phyloP scores from a whole-genome alignment of 2,888 invertebrate genomes.

The Sthenelais limicola region DNA sequence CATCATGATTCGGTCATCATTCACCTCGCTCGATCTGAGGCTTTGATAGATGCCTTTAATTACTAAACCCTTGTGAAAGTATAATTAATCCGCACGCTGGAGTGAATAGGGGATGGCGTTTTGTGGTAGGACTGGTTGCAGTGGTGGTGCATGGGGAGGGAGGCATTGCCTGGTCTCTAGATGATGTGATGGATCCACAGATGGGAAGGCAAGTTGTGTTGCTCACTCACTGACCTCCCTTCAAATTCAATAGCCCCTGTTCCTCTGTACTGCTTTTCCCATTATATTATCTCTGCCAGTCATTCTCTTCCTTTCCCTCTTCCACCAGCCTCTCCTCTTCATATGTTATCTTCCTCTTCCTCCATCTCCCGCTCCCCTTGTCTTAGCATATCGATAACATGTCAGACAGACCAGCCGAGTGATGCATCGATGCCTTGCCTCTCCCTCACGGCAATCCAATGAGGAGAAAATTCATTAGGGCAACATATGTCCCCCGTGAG shows the following conservation, averaged over 20 bases:
- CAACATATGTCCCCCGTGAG: slow-evolving; percentile 39
- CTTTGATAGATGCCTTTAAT: slow-evolving; percentile 38
- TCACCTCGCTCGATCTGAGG: neutral
- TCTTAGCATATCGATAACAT: slow-evolving; percentile 12
- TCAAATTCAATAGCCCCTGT: neutral
- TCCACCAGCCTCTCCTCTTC: neutral
- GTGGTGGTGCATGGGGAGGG: slow-evolving; percentile 1
- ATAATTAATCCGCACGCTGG: slow-evolving; percentile 32
- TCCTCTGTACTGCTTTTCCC: no score
- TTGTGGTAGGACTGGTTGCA: no score
- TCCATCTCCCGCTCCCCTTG: neutral
- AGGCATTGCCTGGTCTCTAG: neutral
- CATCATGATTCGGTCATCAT: slow-evolving; percentile 4
- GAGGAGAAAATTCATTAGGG: slow-evolving; percentile 45
- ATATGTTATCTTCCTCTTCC: neutral
- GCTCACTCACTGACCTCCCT: neutral
- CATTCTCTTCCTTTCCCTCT: neutral
- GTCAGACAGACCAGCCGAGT: slow-evolving; percentile 17
- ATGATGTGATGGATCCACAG: no score
- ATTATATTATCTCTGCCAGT: no score
- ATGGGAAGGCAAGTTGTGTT: no score
- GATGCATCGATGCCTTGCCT: slow-evolving; percentile 4
- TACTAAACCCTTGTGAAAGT: slow-evolving; percentile 38
- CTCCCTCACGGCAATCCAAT: slow-evolving; percentile 41
- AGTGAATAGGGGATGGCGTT: neutral